phyloP scores from a whole-genome alignment of 1,140 invertebrate species.

The Sweltsa coloradensis region DNA sequence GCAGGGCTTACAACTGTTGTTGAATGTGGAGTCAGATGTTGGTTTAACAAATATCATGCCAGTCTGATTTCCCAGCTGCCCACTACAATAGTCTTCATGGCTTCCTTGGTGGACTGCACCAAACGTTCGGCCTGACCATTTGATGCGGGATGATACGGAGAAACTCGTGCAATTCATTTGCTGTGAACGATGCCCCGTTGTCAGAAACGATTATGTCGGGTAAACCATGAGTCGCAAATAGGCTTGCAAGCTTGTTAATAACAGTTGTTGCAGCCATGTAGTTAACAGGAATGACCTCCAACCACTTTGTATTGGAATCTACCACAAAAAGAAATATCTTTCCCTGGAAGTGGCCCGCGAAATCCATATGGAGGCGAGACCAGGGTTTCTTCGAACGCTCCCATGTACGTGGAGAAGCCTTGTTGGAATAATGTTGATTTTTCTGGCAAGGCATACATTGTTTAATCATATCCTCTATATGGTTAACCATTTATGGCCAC shows the following conservation, averaged over 20 bases:
- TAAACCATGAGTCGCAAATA: constrained; percentile 8
- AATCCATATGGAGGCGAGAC: constrained; percentile 25
- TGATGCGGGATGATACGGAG: too few species aligned
- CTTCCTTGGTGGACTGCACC: too few species aligned
- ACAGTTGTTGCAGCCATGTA: neutral
- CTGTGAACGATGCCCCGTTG: constrained; percentile 16
- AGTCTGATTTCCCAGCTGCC: too few species aligned
- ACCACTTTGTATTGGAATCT: constrained; percentile 29
- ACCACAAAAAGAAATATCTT: constrained; percentile 23
- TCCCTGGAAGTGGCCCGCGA: constrained; percentile 23
- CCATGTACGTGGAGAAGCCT: neutral
- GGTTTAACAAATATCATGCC: too few species aligned
- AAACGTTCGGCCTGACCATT: too few species aligned
- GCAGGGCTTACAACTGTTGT: too few species aligned
- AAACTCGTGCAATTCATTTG: constrained; percentile 21
- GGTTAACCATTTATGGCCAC: constrained; percentile 36
- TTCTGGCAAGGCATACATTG: constrained; percentile 30
- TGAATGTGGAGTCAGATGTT: too few species aligned
- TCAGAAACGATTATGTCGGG: constrained; percentile 14
- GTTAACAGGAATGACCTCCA: constrained; percentile 8
- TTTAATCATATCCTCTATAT: constrained; percentile 30
- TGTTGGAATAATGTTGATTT: constrained; percentile 9
- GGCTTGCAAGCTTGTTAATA: neutral
- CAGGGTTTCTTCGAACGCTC: neutral
- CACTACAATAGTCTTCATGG: too few species aligned